A percentile compares a stretch with the other conserved stretches of the same genome.
Conservation (phyloP, 2,888 invertebrate genomes). For the Venusia cambrica region DNA sequence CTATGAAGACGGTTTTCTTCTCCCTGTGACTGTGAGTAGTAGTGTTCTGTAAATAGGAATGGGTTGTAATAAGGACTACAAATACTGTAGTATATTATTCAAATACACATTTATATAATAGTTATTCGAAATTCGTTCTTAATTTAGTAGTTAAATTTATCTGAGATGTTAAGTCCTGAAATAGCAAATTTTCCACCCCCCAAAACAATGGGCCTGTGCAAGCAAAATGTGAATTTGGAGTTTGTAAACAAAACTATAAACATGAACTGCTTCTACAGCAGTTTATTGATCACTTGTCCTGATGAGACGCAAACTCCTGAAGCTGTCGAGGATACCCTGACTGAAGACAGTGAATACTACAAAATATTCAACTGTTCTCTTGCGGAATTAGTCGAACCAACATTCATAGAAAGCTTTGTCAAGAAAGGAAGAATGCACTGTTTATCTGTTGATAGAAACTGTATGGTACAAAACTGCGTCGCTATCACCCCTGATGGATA, state of each 20-base stretch:
- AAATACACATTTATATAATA: no score
- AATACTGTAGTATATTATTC: no score
- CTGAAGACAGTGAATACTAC: conserved; percentile 64
- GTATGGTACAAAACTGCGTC: conserved; percentile 59
- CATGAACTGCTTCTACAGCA: conserved; percentile 62
- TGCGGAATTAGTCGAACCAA: conserved; percentile 50
- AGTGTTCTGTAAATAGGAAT: no score
- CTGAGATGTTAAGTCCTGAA: conserved; percentile 60
- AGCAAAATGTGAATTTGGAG: conserved; percentile 41
- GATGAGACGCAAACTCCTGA: conserved; percentile 57
- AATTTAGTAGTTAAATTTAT: no score
- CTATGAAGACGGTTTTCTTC: no score
- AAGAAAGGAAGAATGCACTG: conserved; percentile 57
- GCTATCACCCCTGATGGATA: conserved; percentile 62
- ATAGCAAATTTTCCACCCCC: conserved; percentile 61
- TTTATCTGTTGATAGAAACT: conserved; percentile 51
- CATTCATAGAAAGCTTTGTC: conserved; percentile 61
- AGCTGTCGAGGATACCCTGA: conserved; percentile 46
- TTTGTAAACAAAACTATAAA: conserved; percentile 40
- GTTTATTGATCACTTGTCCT: conserved; percentile 60
- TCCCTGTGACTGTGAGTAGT: no score
- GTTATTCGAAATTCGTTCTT: no score
- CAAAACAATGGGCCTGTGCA: conserved; percentile 47
- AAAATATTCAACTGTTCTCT: conserved; percentile 49
- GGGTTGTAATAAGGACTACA: no score